A percentile compares a stretch with the other conserved stretches of the same genome.
Conservation (phyloP, 2,113 vertebrate species). For the Muntiacus muntjak region DNA sequence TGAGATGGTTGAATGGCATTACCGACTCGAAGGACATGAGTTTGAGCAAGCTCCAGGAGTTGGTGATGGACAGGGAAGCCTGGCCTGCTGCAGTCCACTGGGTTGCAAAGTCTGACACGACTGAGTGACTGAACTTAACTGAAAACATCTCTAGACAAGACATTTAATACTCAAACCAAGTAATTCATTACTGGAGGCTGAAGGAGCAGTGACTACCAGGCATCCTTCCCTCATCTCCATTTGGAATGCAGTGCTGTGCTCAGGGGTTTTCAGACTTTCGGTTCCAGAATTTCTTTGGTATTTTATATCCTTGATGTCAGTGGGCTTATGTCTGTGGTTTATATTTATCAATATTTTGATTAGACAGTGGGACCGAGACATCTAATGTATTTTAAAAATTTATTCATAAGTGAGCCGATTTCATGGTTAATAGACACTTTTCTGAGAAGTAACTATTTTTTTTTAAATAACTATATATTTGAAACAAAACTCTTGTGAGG, state of each 20-base stretch:
- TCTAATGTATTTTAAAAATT: not conserved
- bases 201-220: not conserved
- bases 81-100: not conserved
- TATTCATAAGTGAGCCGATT: not conserved
- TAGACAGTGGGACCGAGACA: not conserved
- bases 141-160: not conserved
- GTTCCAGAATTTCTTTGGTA: not conserved
- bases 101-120: not conserved
- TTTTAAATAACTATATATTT: not conserved
- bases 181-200: not conserved
- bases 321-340: not conserved
- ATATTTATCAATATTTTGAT: conserved; percentile 1
- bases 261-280: not conserved
- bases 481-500: not conserved
- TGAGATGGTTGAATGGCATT: not conserved
- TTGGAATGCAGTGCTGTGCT: not conserved
- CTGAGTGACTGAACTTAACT: not conserved
- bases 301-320: not conserved
- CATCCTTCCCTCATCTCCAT: not conserved
- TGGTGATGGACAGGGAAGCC: not conserved
- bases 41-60: not conserved
- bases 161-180: not conserved
- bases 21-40: not conserved
- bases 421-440: not conserved
- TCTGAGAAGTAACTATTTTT: not conserved